Conservation (phyloP, 2,113 vertebrate species). For the Garra rufa region DNA sequence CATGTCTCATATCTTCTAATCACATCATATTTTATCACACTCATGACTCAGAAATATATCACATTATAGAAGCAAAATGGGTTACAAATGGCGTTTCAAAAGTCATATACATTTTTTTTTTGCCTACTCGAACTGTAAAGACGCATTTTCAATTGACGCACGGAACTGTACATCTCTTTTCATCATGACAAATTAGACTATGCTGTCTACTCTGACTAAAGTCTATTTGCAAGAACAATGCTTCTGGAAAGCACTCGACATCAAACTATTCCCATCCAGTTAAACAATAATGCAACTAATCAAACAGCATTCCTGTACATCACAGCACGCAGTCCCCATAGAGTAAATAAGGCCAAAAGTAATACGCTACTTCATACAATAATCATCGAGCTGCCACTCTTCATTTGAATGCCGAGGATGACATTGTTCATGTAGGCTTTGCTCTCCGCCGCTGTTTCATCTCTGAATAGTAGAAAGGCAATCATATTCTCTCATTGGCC, state of each 20-base stretch:
- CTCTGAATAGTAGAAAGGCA: constrained; percentile 71
- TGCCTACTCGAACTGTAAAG: neutral
- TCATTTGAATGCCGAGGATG: constrained; percentile 70
- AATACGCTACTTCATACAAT: constrained; percentile 43
- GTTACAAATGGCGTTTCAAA: neutral
- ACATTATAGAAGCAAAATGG: neutral
- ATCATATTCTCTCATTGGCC: constrained; percentile 78
- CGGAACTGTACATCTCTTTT: neutral
- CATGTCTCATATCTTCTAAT: no score
- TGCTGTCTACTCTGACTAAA: neutral
- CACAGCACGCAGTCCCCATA: constrained; percentile 5
- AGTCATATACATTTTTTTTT: neutral
- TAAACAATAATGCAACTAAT: neutral
- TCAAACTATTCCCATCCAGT: neutral
- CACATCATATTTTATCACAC: no score
- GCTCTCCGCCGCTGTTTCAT: constrained; percentile 38
- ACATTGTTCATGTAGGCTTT: constrained; percentile 62
- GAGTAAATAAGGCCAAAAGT: constrained; percentile 20
- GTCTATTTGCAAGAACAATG: neutral
- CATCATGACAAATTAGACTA: neutral
- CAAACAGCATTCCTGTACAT: neutral
- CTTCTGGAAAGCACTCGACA: no score
- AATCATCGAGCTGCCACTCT: constrained; percentile 69
- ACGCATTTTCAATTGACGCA: neutral
- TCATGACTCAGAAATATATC: neutral